Percentiles rank a stretch among this genome's conserved stretches.
Conservation (phyloP, 92 coral and sea anemone genomes). For the Chrysogorgia sp. region DNA sequence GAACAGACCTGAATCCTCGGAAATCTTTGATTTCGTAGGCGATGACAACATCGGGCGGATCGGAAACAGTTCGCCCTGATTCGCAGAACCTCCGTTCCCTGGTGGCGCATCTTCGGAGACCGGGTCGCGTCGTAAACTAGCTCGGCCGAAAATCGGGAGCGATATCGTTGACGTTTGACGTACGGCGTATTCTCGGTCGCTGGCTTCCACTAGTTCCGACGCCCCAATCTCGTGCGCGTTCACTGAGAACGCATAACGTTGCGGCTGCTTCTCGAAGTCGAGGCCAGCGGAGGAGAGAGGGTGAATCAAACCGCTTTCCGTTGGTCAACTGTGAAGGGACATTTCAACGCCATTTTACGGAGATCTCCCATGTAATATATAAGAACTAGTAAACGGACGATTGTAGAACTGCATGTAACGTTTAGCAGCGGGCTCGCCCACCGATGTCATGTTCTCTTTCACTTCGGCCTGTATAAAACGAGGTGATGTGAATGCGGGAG, state of each 20-base stretch:
- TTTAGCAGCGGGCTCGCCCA: slow-evolving; percentile 63
- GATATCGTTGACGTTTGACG: slow-evolving; percentile 74
- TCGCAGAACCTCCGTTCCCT: slow-evolving; percentile 64
- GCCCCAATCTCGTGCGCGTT: slow-evolving; percentile 69
- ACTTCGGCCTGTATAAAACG: slow-evolving; percentile 53
- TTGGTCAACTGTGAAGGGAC: slow-evolving; percentile 61
- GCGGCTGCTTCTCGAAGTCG: slow-evolving; percentile 66
- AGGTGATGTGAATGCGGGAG: slow-evolving; percentile 61
- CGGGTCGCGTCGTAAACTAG: slow-evolving; percentile 55
- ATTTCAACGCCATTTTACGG: slow-evolving; percentile 62
- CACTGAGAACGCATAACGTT: slow-evolving; percentile 53
- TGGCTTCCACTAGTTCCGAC: slow-evolving; percentile 37
- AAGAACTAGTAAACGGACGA: not conserved
- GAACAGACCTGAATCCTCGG: slow-evolving; percentile 1
- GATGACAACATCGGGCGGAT: slow-evolving; percentile 40
- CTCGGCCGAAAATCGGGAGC: slow-evolving; percentile 61
- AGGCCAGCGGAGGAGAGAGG: slow-evolving; percentile 56
- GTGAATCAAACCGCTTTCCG: slow-evolving; percentile 64
- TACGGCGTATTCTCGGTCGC: slow-evolving; percentile 53
- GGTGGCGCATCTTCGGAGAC: slow-evolving; percentile 69
- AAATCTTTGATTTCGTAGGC: not conserved
- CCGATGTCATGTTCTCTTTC: slow-evolving; percentile 66
- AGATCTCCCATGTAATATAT: slow-evolving; percentile 75
- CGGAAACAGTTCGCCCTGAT: slow-evolving; percentile 84
- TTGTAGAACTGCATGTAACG: slow-evolving; percentile 61